These are phyloP conservation scores for Ceyx erithaca DNA, from an alignment of 2,797 vertebrate species.

Conservation along the genomic window DNA sequence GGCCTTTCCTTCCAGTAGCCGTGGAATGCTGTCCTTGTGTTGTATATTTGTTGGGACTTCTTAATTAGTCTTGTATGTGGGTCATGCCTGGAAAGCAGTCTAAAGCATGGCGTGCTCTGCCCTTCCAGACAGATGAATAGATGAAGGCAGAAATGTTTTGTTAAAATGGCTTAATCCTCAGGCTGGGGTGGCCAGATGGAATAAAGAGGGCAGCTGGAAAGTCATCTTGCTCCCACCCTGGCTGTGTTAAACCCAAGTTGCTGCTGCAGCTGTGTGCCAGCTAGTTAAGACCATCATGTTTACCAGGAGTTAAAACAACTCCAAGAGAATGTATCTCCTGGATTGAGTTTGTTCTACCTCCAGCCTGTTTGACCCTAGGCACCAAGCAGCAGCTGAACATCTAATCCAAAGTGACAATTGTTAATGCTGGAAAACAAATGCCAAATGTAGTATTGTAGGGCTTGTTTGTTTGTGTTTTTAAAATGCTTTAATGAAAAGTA, in stretches of 20 bases:
- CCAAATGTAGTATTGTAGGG: background rate
- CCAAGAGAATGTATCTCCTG: background rate
- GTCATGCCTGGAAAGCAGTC: constrained; percentile 15
- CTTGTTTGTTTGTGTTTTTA: background rate
- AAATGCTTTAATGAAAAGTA: background rate
- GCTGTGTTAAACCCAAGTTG: background rate
- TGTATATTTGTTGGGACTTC: background rate
- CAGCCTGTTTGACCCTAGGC: background rate
- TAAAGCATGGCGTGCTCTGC: background rate
- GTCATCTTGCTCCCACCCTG: background rate
- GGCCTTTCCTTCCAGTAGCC: background rate
- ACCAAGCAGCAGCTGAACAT: background rate
- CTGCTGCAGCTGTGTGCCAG: background rate
- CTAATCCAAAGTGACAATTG: constrained; percentile 9
- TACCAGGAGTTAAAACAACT: background rate
- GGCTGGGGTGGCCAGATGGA: background rate
- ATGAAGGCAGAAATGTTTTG: background rate
- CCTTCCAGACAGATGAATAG: background rate
- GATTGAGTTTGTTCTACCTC: background rate
- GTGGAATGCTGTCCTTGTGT: rapidly evolving
- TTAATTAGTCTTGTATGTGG: background rate
- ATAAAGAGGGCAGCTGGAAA: background rate
- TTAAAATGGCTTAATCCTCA: background rate
- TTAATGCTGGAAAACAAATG: constrained; percentile 24
- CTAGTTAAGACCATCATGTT: background rate